These are phyloP conservation scores for Colistium nudipinnis DNA, from an alignment of 2,113 vertebrate genomes.

Conservation along the genomic window DNA sequence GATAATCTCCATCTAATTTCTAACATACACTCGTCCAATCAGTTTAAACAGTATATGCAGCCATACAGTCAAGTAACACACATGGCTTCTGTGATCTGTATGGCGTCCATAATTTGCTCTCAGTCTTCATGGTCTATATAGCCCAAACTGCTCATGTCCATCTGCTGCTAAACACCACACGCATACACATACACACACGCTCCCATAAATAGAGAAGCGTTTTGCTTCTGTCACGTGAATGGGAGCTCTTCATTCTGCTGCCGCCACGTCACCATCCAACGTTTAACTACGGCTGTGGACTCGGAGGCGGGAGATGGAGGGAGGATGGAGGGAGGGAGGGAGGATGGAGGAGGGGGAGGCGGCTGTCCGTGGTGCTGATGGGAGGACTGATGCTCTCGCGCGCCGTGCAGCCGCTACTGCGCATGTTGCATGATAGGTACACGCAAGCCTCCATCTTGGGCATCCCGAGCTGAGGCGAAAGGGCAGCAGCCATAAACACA, in stretches of 20 bases:
- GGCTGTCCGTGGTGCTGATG: slow-evolving; percentile 72
- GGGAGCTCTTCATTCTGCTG: not conserved
- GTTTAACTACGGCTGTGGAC: slow-evolving; percentile 16
- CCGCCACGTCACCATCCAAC: slow-evolving; percentile 31
- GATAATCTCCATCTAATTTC: no score
- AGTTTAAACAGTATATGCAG: no score
- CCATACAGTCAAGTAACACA: no score
- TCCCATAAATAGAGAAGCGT: slow-evolving; percentile 39
- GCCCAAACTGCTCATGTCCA: not conserved
- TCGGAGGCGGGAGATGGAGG: slow-evolving; percentile 43
- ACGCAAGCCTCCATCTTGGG: slow-evolving; percentile 84
- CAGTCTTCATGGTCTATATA: slow-evolving; percentile 7
- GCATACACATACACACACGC: no score
- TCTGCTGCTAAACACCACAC: slow-evolving; percentile 22
- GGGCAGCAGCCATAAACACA: slow-evolving; percentile 64
- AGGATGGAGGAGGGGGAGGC: slow-evolving; percentile 57
- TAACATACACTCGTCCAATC: no score
- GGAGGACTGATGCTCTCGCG: slow-evolving; percentile 50
- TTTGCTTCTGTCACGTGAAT: slow-evolving; percentile 28
- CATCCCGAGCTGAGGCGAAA: slow-evolving; percentile 75
- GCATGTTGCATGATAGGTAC: slow-evolving; percentile 85
- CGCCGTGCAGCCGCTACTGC: slow-evolving; percentile 76
- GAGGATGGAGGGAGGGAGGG: slow-evolving; percentile 27
- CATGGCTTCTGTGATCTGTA: not conserved
- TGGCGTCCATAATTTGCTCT: not conserved